phyloP scores from a whole-genome alignment of 92 coral and sea anemone genomes.

The Epizoanthus rinbou region DNA sequence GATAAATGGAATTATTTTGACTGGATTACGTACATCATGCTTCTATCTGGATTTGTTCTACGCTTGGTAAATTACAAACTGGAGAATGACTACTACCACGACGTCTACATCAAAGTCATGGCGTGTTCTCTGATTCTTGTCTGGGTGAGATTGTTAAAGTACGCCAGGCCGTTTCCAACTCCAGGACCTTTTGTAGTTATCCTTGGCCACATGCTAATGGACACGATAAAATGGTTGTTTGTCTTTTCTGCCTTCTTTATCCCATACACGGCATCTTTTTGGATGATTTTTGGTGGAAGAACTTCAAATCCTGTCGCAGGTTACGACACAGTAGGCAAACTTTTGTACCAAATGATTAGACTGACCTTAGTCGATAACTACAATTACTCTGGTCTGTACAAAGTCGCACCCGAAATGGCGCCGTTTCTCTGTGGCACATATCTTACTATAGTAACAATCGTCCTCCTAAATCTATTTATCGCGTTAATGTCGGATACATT shows the following conservation, averaged over 20 bases:
- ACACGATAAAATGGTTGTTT: constrained; percentile 66
- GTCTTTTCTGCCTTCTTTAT: constrained; percentile 61
- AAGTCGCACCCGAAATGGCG: constrained; percentile 62
- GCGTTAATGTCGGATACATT: constrained; percentile 79
- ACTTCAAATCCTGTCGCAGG: constrained; percentile 53
- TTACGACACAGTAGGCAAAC: constrained; percentile 46
- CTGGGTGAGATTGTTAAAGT: constrained; percentile 73
- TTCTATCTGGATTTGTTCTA: no score
- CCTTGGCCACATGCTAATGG: constrained; percentile 55
- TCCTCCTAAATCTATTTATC: constrained; percentile 69
- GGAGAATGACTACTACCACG: no score
- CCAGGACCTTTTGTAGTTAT: constrained; percentile 79
- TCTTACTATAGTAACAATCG: constrained; percentile 55
- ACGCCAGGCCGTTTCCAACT: constrained; percentile 66
- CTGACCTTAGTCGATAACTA: constrained; percentile 68
- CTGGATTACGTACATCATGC: not conserved
- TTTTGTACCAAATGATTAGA: constrained; percentile 54
- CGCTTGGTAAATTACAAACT: no score
- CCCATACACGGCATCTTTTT: constrained; percentile 69
- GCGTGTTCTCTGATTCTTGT: not conserved
- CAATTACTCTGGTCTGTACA: constrained; percentile 53
- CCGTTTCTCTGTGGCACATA: constrained; percentile 58
- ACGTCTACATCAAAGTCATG: no score
- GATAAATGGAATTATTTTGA: constrained; percentile 50
- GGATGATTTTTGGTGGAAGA: constrained; percentile 70